Percentiles rank a stretch among this genome's conserved stretches.
Evolutionary conservation across 1,140 invertebrate species (phyloP).

Genomic region (Zaprionus nigranus): DNA sequence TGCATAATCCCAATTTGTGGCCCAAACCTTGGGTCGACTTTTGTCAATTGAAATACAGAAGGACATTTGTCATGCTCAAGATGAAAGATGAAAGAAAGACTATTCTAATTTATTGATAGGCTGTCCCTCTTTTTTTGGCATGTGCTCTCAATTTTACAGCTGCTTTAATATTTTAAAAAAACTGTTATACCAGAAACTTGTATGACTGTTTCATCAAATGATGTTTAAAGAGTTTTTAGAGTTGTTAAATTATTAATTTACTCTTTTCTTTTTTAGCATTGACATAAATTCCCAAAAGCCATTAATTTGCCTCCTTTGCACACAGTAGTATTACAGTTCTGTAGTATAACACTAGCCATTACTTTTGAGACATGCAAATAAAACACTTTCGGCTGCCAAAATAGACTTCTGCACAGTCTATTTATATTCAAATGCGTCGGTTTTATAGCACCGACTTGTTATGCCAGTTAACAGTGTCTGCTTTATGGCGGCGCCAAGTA

Average conservation of each 20-base stretch:
- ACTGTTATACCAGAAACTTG: not conserved
- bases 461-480: slow-evolving; percentile 10
- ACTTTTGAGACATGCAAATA: not conserved
- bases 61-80: slow-evolving; percentile 37
- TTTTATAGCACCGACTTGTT: not conserved
- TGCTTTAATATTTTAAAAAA: not conserved
- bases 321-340: too few relatives aligned
- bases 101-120: slow-evolving; percentile 18
- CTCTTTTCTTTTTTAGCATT: too few relatives aligned
- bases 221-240: too few relatives aligned
- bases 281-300: too few relatives aligned
- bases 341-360: too few relatives aligned
- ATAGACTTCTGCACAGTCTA: not conserved
- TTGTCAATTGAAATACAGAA: slow-evolving; percentile 37
- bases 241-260: too few relatives aligned
- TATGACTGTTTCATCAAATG: too few relatives aligned
- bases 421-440: not conserved
- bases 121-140: not conserved
- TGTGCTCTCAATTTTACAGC: not conserved
- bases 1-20: slow-evolving; percentile 43
- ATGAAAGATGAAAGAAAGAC: slow-evolving; percentile 19
- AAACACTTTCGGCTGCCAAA: not conserved
- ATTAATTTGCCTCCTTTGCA: too few relatives aligned
- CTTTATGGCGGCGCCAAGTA: slow-evolving; percentile 2
- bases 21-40: slow-evolving; percentile 19